Evolutionary conservation across 2,113 vertebrate genomes (phyloP), one percentile per base, ranked within the genome.

Genomic region (Archocentrus centrarchus): DNA sequence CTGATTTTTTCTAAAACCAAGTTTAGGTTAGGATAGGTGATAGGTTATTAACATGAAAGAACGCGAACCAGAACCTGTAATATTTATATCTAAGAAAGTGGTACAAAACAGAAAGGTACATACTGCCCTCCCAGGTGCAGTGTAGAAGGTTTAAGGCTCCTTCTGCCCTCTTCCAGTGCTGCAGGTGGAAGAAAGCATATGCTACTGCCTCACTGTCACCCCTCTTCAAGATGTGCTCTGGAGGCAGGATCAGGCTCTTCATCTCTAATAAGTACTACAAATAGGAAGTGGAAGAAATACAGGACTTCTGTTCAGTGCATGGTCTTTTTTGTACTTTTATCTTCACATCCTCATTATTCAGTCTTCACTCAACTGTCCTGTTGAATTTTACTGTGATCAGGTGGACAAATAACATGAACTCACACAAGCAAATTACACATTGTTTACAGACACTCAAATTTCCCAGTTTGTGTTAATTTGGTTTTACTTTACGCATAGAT

Each of bases 81-180:
- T 22, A 73, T n/a, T 8, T 73, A 73, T 0, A 35, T 22, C 30
- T 55, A 73, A 24, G 2, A 44, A 1, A 11, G 30, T 76, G 30
- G 10, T 41, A 20, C 2, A 60, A 50, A 5, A 53, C n/a, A 50
- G 47, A 20, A 22, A 44, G 87, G 79, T 91, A 98, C 98, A 92
- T 95, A 99, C 98, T 99, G 95, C 98, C 98, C 93, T 99, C 98
- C 98, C 98, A 99, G 0, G 98, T 99, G 75, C 98, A 99, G 93
- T 99, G 98, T 70, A 99, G 93, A 84, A 99, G 96, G 88, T 98
- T 98, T 78, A 99, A 96, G 75, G 98, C 98, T 84, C 98, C 98
- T 93, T 99, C 98, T 89, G 98, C 98, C 86, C 98, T 96, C 91
- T 99, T 99, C 98, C 98, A 99, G 95, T 99, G 98, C 94, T 99